Evolutionary conservation across 2,888 invertebrate species (phyloP).

Genomic region (Abscondita cerata): DNA sequence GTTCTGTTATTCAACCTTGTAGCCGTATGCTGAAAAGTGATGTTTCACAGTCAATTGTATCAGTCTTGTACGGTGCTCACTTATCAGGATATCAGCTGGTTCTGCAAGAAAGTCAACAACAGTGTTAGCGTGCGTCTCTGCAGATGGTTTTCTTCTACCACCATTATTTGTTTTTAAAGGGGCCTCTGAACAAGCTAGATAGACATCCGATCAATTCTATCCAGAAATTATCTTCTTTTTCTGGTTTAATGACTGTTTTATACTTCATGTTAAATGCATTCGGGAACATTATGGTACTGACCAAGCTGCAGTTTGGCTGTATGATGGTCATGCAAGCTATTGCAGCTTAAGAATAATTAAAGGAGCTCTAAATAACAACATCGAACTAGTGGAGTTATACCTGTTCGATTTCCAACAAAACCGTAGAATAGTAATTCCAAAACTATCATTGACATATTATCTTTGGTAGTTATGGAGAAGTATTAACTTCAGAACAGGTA

Average conservation of each 20-base stretch:
- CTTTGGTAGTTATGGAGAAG: too few species aligned
- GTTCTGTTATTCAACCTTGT: too few species aligned
- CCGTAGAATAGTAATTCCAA: too few species aligned
- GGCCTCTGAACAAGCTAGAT: slow-evolving; percentile 33
- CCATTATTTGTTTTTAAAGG: slow-evolving; percentile 41
- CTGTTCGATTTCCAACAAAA: too few species aligned
- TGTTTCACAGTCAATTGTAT: too few species aligned
- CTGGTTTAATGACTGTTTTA: slow-evolving; percentile 21
- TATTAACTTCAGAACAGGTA: too few species aligned
- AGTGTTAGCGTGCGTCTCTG: slow-evolving; percentile 38
- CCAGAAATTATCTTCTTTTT: too few species aligned
- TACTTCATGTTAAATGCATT: slow-evolving; percentile 1
- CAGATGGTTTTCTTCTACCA: slow-evolving; percentile 31
- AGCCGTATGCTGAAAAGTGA: too few species aligned
- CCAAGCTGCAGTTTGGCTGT: not conserved
- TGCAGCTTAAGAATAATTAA: slow-evolving; percentile 1
- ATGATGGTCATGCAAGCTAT: slow-evolving; percentile 4
- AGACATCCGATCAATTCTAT: too few species aligned
- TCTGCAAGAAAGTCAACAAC: slow-evolving; percentile 38
- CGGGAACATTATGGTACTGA: not conserved
- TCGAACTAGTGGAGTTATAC: slow-evolving; percentile 2
- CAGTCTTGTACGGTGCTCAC: too few species aligned
- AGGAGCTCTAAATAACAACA: slow-evolving; percentile 7
- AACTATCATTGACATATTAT: too few species aligned
- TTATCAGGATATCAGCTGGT: slow-evolving; percentile 35